Base-by-base conservation (phyloP, 2,888 invertebrate genomes). In the Pherbina coryleti region DNA sequence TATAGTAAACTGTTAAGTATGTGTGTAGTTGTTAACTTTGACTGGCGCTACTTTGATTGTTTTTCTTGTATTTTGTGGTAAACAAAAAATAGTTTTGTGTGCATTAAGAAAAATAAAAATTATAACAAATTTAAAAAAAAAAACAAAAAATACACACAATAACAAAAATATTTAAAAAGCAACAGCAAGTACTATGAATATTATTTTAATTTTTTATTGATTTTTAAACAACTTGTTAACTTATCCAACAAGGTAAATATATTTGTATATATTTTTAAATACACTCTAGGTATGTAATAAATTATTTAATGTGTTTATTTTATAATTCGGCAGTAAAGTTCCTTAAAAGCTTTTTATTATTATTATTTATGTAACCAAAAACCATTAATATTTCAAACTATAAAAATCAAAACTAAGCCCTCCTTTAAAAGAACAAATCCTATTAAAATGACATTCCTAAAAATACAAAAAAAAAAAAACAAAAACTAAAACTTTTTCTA, bases 161-260 rank as follows among this genome's bases (percentile, higher is more conserved):
- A 5, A 14, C 0, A 62, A 62, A 25, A 37, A 34, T n/a, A 0
- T 34, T 28, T 3, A 5, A 19, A 66, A 66, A 37, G n/a, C 14
- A 34, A 34, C 9, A 34, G 28, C 17, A 19, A 22, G 17, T 31
- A 17, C n/a, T 64, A 17, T 31, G 14, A 67, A 22, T 37, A n/a
- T 22, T 44, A 19, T 67, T 14, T 28, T 19, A 44, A 49, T 44
- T 19, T 17, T 28, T 22, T 5, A 37, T 8, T 49, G 8, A 3
- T 67, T 11, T 44, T 67, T 5, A n/a, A 60, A 19, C 5, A 60
- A 60, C 25, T 25, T 1, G 3, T 28, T 60, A 66, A 17, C n/a
- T 37, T 34, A 8, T 66, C 37, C 3, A 66, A 19, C 64, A 66
- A 55, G 37, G 64, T 66, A 66, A 66, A 66, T 66, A 66, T 66